Evolutionary conservation across 2,888 invertebrate species (phyloP), one percentile per base, ranked within the genome.

Genomic region (Kuschelorhynchus macadamiae): DNA sequence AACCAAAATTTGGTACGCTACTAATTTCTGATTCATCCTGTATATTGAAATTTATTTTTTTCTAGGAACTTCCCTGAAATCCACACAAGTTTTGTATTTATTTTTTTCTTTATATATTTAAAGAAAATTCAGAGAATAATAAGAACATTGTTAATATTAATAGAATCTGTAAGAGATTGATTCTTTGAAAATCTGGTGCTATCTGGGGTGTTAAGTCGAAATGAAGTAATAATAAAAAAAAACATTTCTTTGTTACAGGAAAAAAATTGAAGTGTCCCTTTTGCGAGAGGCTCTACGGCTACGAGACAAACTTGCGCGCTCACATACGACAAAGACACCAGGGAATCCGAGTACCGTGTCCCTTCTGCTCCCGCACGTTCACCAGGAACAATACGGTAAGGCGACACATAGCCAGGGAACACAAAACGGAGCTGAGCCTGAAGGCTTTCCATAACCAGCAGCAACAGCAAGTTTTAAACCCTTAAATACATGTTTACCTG

Each of bases 331-430:
- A 95, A 83, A 91, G 95, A 82, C 95, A 95, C 85, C 95, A 95
- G 85, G 95, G 95, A 77, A 95, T 95, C 79, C 89, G 95, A 59
- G 95, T 95, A 81, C 95, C 94, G 61, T 95, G 95, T 84, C 95
- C 95, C 67, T 95, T 93, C 84, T 95, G 95, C 86, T 88, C 92
- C 80, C 91, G 95, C 79, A 95, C 95, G 46, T 95, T 95, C 85
- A 95, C 95, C 75, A 90, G 95, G 79, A 95, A 95, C 88, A 95
- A 95, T 86, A 95, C 95, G 25, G 95, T 95, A 79, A 89, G 95
- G 71, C 89, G 95, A 72, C 95, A 95, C 84, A 95, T 95, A 82
- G 94, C 95, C 30, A 90, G 95, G 76, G 95, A 95, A 85, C 95
- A 95, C 79, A 94, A 94, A 85, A 90, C 91, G 78, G 89, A 89